Conservation (phyloP, 2,113 vertebrate genomes). For the Indicator maculatus region DNA sequence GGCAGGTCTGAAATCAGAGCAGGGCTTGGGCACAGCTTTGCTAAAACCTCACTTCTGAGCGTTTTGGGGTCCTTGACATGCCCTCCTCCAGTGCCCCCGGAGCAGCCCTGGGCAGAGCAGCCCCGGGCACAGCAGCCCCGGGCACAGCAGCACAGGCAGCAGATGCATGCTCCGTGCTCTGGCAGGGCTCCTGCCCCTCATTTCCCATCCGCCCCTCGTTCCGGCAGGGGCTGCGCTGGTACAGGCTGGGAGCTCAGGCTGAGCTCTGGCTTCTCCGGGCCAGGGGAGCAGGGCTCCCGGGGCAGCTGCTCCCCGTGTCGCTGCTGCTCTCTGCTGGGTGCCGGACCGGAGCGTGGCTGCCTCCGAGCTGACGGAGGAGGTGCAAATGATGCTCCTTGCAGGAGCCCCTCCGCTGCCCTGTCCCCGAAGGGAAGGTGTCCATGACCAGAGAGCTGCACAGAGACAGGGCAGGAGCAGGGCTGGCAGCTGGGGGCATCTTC, state of each 20-base stretch:
- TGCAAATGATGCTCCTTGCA: background rate
- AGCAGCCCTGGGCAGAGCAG: too few species aligned
- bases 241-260: background rate
- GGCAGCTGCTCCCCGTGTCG: background rate
- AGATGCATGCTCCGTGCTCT: background rate
- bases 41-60: background rate
- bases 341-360: rapidly evolving
- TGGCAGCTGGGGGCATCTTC: background rate
- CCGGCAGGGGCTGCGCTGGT: background rate
- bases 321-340: background rate
- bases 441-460: rapidly evolving
- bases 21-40: background rate
- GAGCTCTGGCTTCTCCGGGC: background rate
- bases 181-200: background rate
- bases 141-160: background rate
- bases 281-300: rapidly evolving
- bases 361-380: rapidly evolving
- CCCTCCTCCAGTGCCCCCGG: background rate
- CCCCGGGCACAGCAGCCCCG: too few species aligned
- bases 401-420: background rate
- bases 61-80: rapidly evolving
- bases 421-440: rapidly evolving
- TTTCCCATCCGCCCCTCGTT: rapidly evolving
- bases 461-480: rapidly evolving
- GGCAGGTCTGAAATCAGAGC: background rate